A percentile compares a stretch with the other conserved stretches of the same genome.
Evolutionary conservation across 2,888 invertebrate genomes (phyloP).

Genomic region (Aphidius colemani): DNA sequence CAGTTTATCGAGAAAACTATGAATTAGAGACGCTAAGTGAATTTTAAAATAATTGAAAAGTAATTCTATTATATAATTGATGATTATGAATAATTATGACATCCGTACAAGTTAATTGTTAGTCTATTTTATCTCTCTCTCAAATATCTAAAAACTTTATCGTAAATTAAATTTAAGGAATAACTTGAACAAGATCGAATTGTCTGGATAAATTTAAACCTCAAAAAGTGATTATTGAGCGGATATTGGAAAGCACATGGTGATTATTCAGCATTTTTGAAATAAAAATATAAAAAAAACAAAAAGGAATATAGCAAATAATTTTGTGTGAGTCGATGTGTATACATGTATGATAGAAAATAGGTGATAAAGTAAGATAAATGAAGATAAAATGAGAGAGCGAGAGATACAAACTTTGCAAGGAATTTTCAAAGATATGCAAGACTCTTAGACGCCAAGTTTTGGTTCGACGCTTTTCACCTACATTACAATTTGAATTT

Average conservation of each 20-base stretch:
- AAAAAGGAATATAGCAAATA: background rate
- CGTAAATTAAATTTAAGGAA: too few relatives aligned
- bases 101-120: too few relatives aligned
- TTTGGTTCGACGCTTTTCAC: slow-evolving; percentile 12
- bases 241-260: background rate
- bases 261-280: slow-evolving; percentile 17
- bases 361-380: background rate
- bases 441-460: slow-evolving; percentile 10
- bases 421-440: slow-evolving; percentile 22
- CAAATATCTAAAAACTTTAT: too few relatives aligned
- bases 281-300: background rate
- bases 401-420: slow-evolving; percentile 10
- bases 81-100: too few relatives aligned
- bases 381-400: background rate
- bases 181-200: background rate
- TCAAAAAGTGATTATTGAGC: slow-evolving; percentile 10
- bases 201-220: background rate
- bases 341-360: slow-evolving; percentile 2
- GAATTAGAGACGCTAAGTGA: too few relatives aligned
- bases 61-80: too few relatives aligned
- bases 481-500: slow-evolving; percentile 23
- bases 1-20: too few relatives aligned
- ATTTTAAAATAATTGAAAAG: too few relatives aligned
- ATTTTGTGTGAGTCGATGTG: background rate
- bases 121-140: too few relatives aligned